Conservation (phyloP, 2,888 invertebrate genomes). For the Lochmaea crataegi region DNA sequence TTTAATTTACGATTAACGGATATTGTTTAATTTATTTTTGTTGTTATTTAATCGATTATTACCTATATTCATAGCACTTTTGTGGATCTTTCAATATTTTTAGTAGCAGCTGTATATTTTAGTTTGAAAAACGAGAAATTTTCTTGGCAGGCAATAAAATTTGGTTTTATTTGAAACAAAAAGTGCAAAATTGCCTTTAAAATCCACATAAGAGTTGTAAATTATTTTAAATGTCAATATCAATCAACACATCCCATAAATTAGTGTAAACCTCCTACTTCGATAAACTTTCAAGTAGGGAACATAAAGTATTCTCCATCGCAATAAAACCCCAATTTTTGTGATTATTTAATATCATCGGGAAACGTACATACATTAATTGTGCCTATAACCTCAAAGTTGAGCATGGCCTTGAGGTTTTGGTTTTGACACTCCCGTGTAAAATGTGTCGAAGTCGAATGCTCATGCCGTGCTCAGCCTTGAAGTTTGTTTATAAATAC, state of each 20-base stretch:
- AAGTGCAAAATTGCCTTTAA: too few relatives aligned
- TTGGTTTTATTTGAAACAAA: neutral
- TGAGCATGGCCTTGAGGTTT: too few relatives aligned
- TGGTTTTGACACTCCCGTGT: too few relatives aligned
- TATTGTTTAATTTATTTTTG: slow-evolving; percentile 26
- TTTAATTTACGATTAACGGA: slow-evolving; percentile 9
- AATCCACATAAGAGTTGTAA: neutral
- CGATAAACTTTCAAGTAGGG: neutral
- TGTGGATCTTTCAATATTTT: neutral
- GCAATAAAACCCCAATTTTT: neutral
- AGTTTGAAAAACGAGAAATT: neutral
- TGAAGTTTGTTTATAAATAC: too few relatives aligned
- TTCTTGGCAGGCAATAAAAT: neutral
- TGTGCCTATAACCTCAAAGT: neutral
- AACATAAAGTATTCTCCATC: neutral
- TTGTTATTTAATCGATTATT: slow-evolving; percentile 19
- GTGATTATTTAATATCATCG: neutral
- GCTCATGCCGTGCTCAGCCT: too few relatives aligned
- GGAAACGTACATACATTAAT: neutral
- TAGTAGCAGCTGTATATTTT: neutral
- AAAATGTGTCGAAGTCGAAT: too few relatives aligned
- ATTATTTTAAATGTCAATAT: neutral
- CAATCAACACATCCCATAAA: neutral
- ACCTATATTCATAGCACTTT: neutral
- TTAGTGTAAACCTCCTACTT: neutral